These are phyloP conservation scores for Megaceryle alcyon DNA, from an alignment of 2,797 vertebrate genomes.

Conservation along the genomic window DNA sequence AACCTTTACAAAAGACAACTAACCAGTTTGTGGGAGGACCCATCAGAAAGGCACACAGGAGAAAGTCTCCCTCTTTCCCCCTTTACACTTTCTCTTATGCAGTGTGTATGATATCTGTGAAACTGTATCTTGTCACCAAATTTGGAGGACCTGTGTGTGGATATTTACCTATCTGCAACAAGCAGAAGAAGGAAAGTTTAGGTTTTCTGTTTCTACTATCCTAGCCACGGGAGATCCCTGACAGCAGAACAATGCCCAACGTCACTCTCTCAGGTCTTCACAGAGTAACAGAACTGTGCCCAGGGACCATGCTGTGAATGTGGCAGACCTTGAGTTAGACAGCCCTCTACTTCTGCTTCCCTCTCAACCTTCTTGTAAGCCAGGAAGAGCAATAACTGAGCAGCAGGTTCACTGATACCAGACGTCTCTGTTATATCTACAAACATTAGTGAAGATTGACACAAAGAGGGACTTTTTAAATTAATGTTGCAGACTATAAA, in stretches of 20 bases:
- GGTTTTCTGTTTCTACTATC: neutral
- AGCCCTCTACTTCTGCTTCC: neutral
- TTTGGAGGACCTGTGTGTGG: neutral
- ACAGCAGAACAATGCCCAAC: neutral
- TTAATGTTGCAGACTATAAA: slow-evolving; percentile 37
- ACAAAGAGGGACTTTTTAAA: slow-evolving; percentile 3
- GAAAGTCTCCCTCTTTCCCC: neutral
- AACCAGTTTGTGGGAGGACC: neutral
- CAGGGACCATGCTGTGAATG: neutral
- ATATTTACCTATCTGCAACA: neutral
- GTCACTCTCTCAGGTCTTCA: neutral
- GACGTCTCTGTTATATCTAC: neutral
- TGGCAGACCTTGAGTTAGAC: neutral
- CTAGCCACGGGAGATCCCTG: neutral
- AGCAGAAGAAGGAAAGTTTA: neutral
- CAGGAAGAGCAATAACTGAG: neutral
- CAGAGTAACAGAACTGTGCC: neutral
- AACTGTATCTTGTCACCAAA: neutral
- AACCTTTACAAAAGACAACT: neutral
- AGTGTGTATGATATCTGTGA: neutral
- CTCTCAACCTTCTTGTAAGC: neutral
- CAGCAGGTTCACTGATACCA: neutral
- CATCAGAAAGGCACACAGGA: neutral
- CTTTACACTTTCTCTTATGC: accelerated
- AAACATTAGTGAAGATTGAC: slow-evolving; percentile 36